Evolutionary conservation across 2,113 vertebrate genomes (phyloP), one percentile per base, ranked within the genome.

Genomic region (Melospiza georgiana): DNA sequence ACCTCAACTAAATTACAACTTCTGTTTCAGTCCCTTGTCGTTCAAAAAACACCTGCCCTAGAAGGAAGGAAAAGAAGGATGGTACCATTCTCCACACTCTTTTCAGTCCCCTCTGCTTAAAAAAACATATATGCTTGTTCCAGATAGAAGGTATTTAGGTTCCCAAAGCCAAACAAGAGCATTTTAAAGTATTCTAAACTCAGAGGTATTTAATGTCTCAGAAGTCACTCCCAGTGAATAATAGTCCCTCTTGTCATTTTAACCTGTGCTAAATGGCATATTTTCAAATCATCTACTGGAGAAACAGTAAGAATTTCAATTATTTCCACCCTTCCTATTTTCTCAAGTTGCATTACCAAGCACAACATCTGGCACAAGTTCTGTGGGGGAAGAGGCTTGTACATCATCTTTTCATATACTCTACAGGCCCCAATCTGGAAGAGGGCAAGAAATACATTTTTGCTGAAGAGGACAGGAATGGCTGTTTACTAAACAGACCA

Each of bases 211-310:
- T 90, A 91, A 94, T 30, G 33, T 18, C 61, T 88, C 4, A 1
- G 63, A 95, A 94, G 63, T 86, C 39, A 77, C 23, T 89, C 66
- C 44, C 74, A 52, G 37, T 57, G 52, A 87, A 7, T 83, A 91
- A 81, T 6, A 87, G 39, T 67, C 24, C 72, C 63, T 77, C 28
- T 25, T 73, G 49, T 46, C 63, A 81, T 88, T 95, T 93, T 95
- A 91, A 89, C 63, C 39, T 74, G 75, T 24, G n/a, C 59, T 92
- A 90, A 74, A 80, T 54, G 33, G 68, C 20, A 2, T 63, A 63
- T 92, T 95, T 96, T 77, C 61, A 48, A 90, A 90, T 75, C 9
- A 95, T 61, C 65, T 93, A 63, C n/a, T 80, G 55, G 43, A 90
- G 79, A 94, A 92, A 90, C 46, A 86, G 81, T 71, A 88, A 55